These are phyloP conservation scores for Margaritifera margaritifera DNA, from an alignment of 2,888 invertebrate species.

Conservation along the genomic window DNA sequence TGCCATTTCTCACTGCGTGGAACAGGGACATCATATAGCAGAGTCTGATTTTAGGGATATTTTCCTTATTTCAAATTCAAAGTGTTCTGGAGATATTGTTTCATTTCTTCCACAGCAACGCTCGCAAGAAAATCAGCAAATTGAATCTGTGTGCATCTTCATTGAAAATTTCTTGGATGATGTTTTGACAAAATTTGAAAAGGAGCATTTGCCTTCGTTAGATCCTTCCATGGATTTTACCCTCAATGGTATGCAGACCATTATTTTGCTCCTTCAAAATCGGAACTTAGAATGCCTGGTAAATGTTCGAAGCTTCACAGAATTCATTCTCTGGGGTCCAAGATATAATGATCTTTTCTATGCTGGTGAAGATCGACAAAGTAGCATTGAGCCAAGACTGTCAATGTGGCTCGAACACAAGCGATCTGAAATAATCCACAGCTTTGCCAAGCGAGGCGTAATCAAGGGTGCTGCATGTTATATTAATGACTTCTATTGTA, in stretches of 20 bases:
- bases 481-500: conserved; percentile 60
- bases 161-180: conserved; percentile 54
- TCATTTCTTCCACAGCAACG: conserved; percentile 61
- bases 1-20: conserved; percentile 64
- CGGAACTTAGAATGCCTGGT: conserved; percentile 57
- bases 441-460: conserved; percentile 48
- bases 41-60: conserved; percentile 61
- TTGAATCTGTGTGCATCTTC: conserved; percentile 58
- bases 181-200: conserved; percentile 39
- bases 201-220: conserved; percentile 16
- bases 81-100: conserved; percentile 50
- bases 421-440: conserved; percentile 49
- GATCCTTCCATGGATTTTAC: conserved; percentile 41
- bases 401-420: conserved; percentile 63
- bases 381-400: conserved; percentile 55
- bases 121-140: conserved; percentile 57
- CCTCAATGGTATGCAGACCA: conserved; percentile 42
- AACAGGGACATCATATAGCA: conserved; percentile 59
- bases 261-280: conserved; percentile 50
- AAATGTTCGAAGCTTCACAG: conserved; percentile 57
- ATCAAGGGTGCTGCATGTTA: conserved; percentile 44
- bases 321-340: conserved; percentile 65
- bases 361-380: conserved; percentile 31
- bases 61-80: conserved; percentile 52
- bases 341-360: conserved; percentile 31